phyloP scores from a whole-genome alignment of 2,888 invertebrate genomes.

The Microplitis deprimator region DNA sequence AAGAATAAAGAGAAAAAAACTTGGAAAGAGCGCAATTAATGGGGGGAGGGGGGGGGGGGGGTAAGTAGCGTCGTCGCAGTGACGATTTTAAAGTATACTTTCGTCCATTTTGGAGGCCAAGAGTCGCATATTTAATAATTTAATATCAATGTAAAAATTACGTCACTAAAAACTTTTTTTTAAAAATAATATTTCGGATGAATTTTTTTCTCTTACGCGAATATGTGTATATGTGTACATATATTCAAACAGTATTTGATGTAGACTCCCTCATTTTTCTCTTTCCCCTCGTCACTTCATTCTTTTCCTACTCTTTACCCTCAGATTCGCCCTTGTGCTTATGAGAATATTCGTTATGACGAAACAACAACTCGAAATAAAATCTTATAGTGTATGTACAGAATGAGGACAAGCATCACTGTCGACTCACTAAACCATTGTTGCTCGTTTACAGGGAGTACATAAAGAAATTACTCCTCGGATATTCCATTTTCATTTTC shows the following conservation, averaged over 20 bases:
- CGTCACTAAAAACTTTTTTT: background rate
- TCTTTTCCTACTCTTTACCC: conserved; percentile 28
- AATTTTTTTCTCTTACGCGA: conserved; percentile 40
- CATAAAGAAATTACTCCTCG: background rate
- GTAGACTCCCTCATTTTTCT: conserved; percentile 23
- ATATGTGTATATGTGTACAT: conserved; percentile 34
- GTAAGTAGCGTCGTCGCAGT: conserved; percentile 33
- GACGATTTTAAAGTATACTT: conserved; percentile 42
- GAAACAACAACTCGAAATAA: conserved; percentile 15
- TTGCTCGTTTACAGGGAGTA: background rate
- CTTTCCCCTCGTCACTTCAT: conserved; percentile 23
- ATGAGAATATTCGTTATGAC: conserved; percentile 15
- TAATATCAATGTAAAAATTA: background rate
- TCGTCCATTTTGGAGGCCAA: conserved; percentile 63
- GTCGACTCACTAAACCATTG: background rate
- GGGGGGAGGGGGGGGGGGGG: conserved; percentile 15
- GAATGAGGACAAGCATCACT: conserved; percentile 1
- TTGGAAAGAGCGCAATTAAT: conserved; percentile 32
- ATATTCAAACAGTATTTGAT: conserved; percentile 31
- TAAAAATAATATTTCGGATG: conserved; percentile 19
- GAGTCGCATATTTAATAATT: conserved; percentile 44
- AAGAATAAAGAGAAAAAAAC: conserved; percentile 23
- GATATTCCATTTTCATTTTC: background rate
- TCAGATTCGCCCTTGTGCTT: conserved; percentile 21
- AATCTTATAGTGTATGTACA: conserved; percentile 5